phyloP scores from a whole-genome alignment of 2,797 vertebrate genomes.

The Glossophaga mutica region DNA sequence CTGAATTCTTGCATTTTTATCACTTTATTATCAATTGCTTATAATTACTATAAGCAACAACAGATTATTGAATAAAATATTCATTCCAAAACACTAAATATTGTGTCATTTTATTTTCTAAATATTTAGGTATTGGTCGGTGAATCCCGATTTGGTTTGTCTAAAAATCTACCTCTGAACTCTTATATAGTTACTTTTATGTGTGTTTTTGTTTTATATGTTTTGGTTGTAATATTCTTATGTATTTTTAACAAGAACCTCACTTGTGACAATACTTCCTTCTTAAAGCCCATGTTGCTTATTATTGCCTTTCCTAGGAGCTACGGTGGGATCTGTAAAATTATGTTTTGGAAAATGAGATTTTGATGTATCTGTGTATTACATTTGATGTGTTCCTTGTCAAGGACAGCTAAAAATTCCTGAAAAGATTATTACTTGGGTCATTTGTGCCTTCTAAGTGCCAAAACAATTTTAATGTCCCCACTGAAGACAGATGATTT shows the following conservation, averaged over 20 bases:
- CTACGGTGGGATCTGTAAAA: neutral
- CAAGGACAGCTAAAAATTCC: conserved; percentile 9
- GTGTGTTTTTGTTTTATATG: neutral
- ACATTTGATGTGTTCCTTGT: neutral
- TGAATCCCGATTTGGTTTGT: neutral
- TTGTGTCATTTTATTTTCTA: neutral
- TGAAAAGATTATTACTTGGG: conserved; percentile 22
- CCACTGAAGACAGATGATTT: neutral
- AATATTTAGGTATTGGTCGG: neutral
- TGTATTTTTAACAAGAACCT: neutral
- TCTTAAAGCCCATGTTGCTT: neutral
- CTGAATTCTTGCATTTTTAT: neutral
- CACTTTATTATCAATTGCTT: neutral
- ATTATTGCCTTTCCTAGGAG: neutral
- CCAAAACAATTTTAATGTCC: neutral
- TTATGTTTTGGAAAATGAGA: conserved; percentile 50
- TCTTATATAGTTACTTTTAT: neutral
- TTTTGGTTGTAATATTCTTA: neutral
- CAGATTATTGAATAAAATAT: neutral
- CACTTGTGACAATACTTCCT: neutral
- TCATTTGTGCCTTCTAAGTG: conserved; percentile 21
- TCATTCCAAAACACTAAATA: neutral
- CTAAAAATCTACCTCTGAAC: neutral
- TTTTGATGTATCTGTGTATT: conserved; percentile 36
- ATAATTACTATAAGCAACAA: neutral